Conservation (phyloP, 2,113 vertebrate species). For the Dasyurus viverrinus region DNA sequence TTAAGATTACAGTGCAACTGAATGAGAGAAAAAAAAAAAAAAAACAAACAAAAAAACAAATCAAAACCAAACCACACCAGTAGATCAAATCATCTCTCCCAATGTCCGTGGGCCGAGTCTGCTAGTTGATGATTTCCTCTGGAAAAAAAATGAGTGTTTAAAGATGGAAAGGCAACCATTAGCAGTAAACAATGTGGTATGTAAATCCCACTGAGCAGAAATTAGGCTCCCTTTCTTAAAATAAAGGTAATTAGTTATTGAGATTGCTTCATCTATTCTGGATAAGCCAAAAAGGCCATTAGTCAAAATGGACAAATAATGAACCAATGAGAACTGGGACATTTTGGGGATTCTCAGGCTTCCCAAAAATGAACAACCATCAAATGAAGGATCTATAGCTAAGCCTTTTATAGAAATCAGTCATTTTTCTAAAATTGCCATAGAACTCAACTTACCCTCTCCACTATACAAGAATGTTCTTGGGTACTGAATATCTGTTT, state of each 20-base stretch:
- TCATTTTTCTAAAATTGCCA: slow-evolving; percentile 40
- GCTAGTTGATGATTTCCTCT: background rate
- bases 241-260: background rate
- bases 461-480: background rate
- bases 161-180: background rate
- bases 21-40: background rate
- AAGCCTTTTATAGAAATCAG: slow-evolving; percentile 31
- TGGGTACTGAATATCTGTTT: slow-evolving; percentile 9
- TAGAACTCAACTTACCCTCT: background rate
- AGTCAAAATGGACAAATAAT: background rate
- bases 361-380: background rate
- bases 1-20: background rate
- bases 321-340: slow-evolving; percentile 6
- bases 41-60: background rate
- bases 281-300: background rate
- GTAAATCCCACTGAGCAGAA: background rate
- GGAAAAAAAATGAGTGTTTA: background rate
- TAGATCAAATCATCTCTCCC: background rate
- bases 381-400: slow-evolving; percentile 37
- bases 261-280: slow-evolving; percentile 19
- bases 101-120: background rate
- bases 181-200: background rate
- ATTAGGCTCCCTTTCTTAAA: background rate
- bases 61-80: background rate
- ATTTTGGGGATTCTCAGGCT: background rate